Evolutionary conservation across 2,888 invertebrate genomes (phyloP), one percentile per base, ranked within the genome.

Genomic region (Agonopterix subpropinquella): DNA sequence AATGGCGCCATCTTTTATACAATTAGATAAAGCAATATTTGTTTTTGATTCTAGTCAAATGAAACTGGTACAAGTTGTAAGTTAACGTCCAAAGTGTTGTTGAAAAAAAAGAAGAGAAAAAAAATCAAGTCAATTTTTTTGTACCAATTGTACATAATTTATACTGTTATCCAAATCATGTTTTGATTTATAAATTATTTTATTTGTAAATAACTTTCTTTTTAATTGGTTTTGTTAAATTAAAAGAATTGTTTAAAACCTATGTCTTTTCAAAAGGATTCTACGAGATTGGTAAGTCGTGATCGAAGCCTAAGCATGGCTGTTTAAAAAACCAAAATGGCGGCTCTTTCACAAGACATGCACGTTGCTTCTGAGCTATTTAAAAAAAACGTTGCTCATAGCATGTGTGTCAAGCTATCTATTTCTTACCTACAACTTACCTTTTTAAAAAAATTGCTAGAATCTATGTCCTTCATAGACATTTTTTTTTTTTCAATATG

Each of bases 231-330:
- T 58, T 60, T 60, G 61, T 57, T 60, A 62, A 11, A 11, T 42
- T 11, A 42, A 42, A 42, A 11, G 8, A 11, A 13, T 42, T 11
- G 11, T 50, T 53, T 50, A 41, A 61, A 63, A 59, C 61, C 56
- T 78, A 77, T 80, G 77, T 74, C 76, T 77, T 72, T 55, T 62
- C 77, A 41, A 28, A 77, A 87, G 87, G 87, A 87, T 84, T 86
- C 78, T 84, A 79, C 73, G 86, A 87, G 62, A 82, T 87, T 47
- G 87, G 87, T 87, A 77, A 87, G 87, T 77, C 55, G 67, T 56
- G 43, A 62, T 15, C 60, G 58, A 42, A 44, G 43, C 41, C 37
- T 53, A 42, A 54, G 72, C 74, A 72, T 70, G 74, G 67, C 49
- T 49, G 41, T 44, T 44, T 36, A 44, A 41, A 48, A 55, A 53